Evolutionary conservation across 64 coral and sea anemone genomes (phyloP).

Genomic region (Stylophora pistillata): DNA sequence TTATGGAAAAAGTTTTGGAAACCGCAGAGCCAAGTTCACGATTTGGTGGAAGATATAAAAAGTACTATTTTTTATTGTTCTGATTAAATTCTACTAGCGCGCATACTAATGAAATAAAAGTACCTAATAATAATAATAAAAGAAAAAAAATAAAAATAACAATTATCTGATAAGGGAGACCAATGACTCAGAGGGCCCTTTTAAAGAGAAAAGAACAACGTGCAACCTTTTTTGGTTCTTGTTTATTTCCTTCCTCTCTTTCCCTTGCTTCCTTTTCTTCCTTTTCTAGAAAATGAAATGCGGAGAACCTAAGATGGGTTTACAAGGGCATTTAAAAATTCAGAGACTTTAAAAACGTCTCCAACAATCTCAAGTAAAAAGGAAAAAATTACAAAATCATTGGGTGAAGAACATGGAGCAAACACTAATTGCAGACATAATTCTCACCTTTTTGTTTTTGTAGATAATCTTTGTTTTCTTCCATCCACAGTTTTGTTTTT

Average conservation of each 20-base stretch:
- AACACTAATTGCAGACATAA: not conserved
- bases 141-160: not conserved
- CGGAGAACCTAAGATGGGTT: not conserved
- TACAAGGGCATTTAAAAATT: no score
- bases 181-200: no score
- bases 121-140: not conserved
- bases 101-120: no score
- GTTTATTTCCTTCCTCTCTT: slow-evolving; percentile 86
- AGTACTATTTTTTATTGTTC: no score
- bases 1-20: no score
- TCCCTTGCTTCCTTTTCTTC: slow-evolving; percentile 91
- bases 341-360: no score
- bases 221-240: slow-evolving; percentile 86
- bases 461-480: slow-evolving; percentile 97
- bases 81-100: no score
- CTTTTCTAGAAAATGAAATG: slow-evolving; percentile 62
- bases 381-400: not conserved
- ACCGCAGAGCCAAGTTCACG: no score
- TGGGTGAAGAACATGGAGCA: not conserved
- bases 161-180: no score
- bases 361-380: no score
- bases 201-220: not conserved
- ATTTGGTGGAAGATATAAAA: no score
- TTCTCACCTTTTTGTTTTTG: slow-evolving; percentile 88
- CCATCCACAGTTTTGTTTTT: slow-evolving; percentile 99